These are phyloP conservation scores for Steinernema scapterisci DNA, from an alignment of 2,888 invertebrate genomes.

Conservation along the genomic window DNA sequence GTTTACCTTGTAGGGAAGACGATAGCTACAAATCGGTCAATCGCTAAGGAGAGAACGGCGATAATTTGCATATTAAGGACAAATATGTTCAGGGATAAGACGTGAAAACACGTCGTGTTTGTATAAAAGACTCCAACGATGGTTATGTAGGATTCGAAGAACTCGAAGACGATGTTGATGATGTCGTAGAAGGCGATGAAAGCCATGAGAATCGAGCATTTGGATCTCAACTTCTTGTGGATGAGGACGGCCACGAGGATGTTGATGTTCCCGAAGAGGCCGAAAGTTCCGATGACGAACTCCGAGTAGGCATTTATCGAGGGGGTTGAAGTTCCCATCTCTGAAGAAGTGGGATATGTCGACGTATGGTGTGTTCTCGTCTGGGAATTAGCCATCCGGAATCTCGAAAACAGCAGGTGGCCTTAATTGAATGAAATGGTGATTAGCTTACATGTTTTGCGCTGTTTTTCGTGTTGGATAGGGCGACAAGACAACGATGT, in stretches of 20 bases:
- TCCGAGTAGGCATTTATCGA: background rate
- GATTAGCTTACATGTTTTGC: too few relatives aligned
- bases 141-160: background rate
- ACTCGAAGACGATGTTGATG: background rate
- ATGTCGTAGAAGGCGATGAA: background rate
- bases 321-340: too few relatives aligned
- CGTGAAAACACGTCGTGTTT: background rate
- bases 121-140: background rate
- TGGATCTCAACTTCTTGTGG: background rate
- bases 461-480: too few relatives aligned
- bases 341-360: too few relatives aligned
- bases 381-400: too few relatives aligned
- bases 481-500: too few relatives aligned
- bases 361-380: too few relatives aligned
- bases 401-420: too few relatives aligned
- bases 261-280: background rate
- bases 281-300: background rate
- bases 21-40: background rate
- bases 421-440: too few relatives aligned
- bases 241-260: background rate
- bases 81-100: background rate
- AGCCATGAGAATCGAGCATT: background rate
- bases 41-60: background rate
- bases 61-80: background rate
- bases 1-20: background rate